Conservation (phyloP, 2,113 vertebrate species). For the Ammodytes marinus region DNA sequence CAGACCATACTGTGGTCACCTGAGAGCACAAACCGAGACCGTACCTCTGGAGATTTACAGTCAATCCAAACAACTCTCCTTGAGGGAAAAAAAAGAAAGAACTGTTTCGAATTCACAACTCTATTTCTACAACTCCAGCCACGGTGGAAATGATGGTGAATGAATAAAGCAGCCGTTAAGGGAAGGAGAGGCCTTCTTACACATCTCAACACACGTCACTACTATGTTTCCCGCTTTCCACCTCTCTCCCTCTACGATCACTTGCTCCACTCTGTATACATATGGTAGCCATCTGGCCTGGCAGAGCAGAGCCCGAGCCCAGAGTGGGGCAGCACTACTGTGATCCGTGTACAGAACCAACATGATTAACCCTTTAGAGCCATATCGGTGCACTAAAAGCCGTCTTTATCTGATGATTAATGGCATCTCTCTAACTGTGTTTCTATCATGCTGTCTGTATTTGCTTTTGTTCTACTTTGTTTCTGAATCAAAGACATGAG, state of each 20-base stretch:
- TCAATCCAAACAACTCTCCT: constrained; percentile 6
- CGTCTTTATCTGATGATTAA: neutral
- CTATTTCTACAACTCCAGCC: constrained; percentile 14
- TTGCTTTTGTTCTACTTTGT: neutral
- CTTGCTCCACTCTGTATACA: constrained; percentile 66
- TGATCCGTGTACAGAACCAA: constrained; percentile 67
- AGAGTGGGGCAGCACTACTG: constrained; percentile 63
- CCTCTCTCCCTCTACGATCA: constrained; percentile 61
- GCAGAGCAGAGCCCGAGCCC: constrained; percentile 65
- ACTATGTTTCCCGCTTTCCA: constrained; percentile 62
- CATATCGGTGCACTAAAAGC: neutral
- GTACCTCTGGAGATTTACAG: constrained; percentile 42
- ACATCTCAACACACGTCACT: constrained; percentile 55
- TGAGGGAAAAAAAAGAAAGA: neutral
- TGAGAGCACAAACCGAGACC: constrained; percentile 50
- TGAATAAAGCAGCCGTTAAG: constrained; percentile 41
- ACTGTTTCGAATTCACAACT: constrained; percentile 38
- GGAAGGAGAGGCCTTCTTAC: constrained; percentile 47
- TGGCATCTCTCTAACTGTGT: neutral
- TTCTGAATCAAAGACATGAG: neutral
- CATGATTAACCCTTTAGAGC: constrained; percentile 70
- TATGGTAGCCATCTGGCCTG: constrained; percentile 86
- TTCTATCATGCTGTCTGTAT: neutral
- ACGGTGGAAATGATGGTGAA: constrained; percentile 6
- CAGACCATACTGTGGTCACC: constrained; percentile 70